These are phyloP conservation scores for Calliphora vicina DNA, from an alignment of 1,140 invertebrate genomes.

Conservation along the genomic window DNA sequence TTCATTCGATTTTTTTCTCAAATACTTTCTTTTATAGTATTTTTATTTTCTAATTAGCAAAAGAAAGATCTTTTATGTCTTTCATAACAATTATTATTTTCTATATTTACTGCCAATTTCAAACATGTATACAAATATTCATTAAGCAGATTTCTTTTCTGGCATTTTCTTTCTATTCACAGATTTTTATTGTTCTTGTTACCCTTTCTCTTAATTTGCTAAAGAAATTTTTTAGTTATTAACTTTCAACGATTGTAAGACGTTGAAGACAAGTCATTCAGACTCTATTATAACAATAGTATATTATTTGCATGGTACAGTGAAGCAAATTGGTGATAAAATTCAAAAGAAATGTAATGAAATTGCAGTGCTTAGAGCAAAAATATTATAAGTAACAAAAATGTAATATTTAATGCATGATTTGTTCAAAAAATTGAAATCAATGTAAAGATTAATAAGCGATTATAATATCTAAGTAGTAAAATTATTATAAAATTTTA, in stretches of 20 bases:
- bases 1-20: not conserved
- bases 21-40: too few species aligned
- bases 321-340: too few species aligned
- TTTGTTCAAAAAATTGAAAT: too few species aligned
- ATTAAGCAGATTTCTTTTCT: not conserved
- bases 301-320: not conserved
- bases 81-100: not conserved
- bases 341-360: too few species aligned
- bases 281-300: not conserved
- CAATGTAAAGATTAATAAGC: too few species aligned
- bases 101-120: not conserved
- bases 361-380: too few species aligned
- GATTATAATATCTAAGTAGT: too few species aligned
- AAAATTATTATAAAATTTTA: too few species aligned
- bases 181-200: not conserved
- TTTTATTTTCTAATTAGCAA: not conserved
- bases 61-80: not conserved
- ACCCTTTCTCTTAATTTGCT: not conserved
- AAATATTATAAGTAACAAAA: too few species aligned
- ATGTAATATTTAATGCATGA: too few species aligned
- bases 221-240: not conserved
- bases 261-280: not conserved
- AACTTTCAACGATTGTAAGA: not conserved
- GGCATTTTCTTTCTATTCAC: not conserved
- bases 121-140: not conserved